Percentiles rank a stretch among this genome's conserved stretches.
phyloP scores from a whole-genome alignment of 1,140 invertebrate genomes.

The Meloidogyne hapla region DNA sequence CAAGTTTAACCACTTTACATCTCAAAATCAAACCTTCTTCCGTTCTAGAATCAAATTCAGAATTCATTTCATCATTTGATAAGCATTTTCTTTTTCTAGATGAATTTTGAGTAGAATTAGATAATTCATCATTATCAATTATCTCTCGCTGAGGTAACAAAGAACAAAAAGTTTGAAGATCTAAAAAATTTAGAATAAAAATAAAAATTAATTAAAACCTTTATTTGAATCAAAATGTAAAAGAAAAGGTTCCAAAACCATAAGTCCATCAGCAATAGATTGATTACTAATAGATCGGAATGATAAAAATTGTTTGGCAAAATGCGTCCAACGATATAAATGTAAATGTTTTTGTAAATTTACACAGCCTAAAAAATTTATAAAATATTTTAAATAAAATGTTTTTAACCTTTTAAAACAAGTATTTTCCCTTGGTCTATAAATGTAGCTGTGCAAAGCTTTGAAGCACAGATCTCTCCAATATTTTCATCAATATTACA shows the following conservation, averaged over 20 bases:
- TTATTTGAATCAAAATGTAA: not conserved
- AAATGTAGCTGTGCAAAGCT: not conserved
- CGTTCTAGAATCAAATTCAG: slow-evolving; percentile 43
- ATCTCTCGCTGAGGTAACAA: not conserved
- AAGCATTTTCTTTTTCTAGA: not conserved
- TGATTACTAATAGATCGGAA: not conserved
- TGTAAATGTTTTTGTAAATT: not conserved
- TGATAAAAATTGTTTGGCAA: not conserved
- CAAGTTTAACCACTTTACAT: not conserved
- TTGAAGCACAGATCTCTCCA: not conserved
- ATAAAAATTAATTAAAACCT: not conserved
- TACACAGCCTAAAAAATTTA: not conserved
- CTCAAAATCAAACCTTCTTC: slow-evolving; percentile 33
- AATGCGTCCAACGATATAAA: not conserved
- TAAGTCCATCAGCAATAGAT: not conserved
- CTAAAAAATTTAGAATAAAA: not conserved
- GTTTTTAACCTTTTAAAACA: not conserved
- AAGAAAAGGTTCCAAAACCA: not conserved
- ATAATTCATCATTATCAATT: not conserved
- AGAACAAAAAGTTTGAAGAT: not conserved
- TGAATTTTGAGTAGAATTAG: not conserved
- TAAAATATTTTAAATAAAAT: not conserved
- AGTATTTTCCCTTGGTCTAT: not conserved
- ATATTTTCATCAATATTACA: not conserved
- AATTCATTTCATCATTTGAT: slow-evolving; percentile 14